Base-by-base conservation (phyloP, 1,140 invertebrate species). In the Seison nebaliae region DNA sequence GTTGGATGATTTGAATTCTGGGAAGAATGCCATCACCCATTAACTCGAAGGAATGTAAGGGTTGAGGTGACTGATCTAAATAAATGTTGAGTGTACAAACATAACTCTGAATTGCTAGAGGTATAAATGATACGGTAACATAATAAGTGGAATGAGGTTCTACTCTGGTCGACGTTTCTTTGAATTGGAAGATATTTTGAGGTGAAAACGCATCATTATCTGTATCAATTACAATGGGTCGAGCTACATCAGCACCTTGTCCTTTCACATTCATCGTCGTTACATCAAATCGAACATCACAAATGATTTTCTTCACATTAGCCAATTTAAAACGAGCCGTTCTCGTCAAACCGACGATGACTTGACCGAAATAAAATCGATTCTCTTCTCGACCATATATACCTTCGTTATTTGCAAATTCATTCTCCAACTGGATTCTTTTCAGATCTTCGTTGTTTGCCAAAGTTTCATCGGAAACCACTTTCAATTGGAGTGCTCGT, bases 271-370 rank as follows among this genome's bases (percentile, higher is more conserved):
- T 23, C 11, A 6, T 23, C 11, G 5, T 23, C 11, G 11, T 23
- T 6, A 23, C 5, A 6, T 23, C 11, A 6, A 16, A 9, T 29
- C 34, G 5, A 16, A 4, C 6, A 31, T 6, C 3, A 22, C 7
- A 31, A 22, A 21, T 24, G 31, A 52, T 52, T 44, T 59, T 59
- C 35, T 54, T 53, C 17, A 44, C 44, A 44, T 60, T 60, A 35
- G 46, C 46, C 23, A 60, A 51, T 48, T 57, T 59, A 38, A 60
- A 60, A 15, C 55, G 42, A n/a, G 57, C 57, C 35, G 50, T 53
- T 4, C 54, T 51, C 39, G 47, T 53, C 17, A 50, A 42, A 16
- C 55, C 56, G 30, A 60, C 54, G 26, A 60, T 53, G 9, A 60
- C 55, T 40, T 57, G 58, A 41, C 52, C 55, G 43, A 60, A 60